Conservation (phyloP, 1,140 invertebrate genomes). For the Prorops nasuta region DNA sequence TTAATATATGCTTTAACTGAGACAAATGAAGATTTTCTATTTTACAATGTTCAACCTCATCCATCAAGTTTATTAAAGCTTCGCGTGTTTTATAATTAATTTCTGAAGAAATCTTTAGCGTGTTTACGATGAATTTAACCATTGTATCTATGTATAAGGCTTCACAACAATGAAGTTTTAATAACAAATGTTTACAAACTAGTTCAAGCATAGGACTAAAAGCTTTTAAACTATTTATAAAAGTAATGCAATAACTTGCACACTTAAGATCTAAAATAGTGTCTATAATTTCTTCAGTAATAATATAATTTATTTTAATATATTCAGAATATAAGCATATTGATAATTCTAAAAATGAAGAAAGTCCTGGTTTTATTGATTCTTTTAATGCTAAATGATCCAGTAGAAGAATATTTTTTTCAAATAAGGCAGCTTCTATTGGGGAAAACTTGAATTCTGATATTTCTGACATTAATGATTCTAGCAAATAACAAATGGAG, state of each 20-base stretch:
- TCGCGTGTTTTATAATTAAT: not conserved
- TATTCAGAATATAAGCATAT: slow-evolving; percentile 16
- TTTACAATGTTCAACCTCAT: not conserved
- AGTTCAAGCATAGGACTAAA: slow-evolving; percentile 5
- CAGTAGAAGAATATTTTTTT: not conserved
- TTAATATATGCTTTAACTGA: slow-evolving; percentile 11
- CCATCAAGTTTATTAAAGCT: not conserved
- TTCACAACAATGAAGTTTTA: not conserved
- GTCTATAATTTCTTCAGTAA: slow-evolving; percentile 11
- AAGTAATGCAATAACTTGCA: slow-evolving; percentile 20
- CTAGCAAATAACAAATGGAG: slow-evolving; percentile 21
- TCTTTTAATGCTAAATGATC: not conserved
- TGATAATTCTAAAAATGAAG: slow-evolving; percentile 31
- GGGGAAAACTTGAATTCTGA: not conserved
- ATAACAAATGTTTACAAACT: slow-evolving; percentile 14
- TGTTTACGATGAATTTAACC: slow-evolving; percentile 13
- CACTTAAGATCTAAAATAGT: slow-evolving; percentile 21
- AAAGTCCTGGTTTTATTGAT: slow-evolving; percentile 32
- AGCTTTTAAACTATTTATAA: slow-evolving; percentile 20
- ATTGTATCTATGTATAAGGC: slow-evolving; percentile 15
- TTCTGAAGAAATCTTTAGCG: slow-evolving; percentile 6
- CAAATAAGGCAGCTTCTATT: not conserved
- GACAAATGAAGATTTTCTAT: slow-evolving; percentile 2
- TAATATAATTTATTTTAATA: slow-evolving; percentile 7
- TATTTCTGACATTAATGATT: slow-evolving; percentile 10